Evolutionary conservation across 2,113 vertebrate genomes (phyloP).

Genomic region (Tapirus terrestris): DNA sequence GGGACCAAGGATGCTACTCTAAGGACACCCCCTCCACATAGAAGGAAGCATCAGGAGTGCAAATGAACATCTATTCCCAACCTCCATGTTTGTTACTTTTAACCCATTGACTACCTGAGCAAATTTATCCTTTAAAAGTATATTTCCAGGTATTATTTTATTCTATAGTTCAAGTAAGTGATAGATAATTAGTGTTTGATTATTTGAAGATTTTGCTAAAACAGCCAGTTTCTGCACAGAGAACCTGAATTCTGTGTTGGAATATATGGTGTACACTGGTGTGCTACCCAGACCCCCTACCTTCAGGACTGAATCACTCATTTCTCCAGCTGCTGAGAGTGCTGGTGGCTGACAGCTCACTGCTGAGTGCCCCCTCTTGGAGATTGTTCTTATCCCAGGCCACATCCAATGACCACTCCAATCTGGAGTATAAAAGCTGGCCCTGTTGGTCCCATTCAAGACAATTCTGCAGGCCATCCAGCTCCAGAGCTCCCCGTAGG

Average conservation of each 20-base stretch:
- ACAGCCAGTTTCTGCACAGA: background rate
- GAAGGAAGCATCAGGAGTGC: background rate
- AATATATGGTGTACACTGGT: background rate
- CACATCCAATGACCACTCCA: background rate
- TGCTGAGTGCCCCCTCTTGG: background rate
- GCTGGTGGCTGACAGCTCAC: background rate
- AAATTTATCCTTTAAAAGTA: background rate
- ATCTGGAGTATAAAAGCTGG: background rate
- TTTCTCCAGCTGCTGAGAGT: background rate
- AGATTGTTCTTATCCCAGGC: background rate
- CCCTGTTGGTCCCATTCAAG: fast-evolving
- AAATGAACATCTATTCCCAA: background rate
- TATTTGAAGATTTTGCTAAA: background rate
- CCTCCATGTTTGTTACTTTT: background rate
- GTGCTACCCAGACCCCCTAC: background rate
- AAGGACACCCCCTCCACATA: background rate
- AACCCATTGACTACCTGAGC: background rate
- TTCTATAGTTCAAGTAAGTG: background rate
- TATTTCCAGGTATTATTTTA: background rate
- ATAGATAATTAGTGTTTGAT: background rate
- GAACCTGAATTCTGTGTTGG: background rate
- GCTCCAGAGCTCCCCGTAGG: background rate
- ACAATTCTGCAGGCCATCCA: background rate
- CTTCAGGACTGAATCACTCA: background rate
- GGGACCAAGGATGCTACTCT: background rate